These are phyloP conservation scores for Jaculus jaculus DNA, from an alignment of 2,113 vertebrate genomes.

Conservation along the genomic window DNA sequence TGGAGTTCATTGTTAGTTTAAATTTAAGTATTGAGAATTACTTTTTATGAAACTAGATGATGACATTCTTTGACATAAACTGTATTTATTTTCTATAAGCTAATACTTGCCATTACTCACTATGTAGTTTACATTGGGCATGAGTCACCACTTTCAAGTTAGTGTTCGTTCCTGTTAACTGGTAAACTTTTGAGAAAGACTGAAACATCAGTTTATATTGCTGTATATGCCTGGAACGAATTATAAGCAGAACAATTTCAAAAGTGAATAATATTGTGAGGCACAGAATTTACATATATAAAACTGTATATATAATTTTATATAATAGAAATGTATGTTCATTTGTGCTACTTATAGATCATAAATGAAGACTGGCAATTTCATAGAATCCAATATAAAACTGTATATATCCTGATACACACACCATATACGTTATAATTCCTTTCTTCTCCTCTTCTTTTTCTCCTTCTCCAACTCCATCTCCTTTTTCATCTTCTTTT, in stretches of 20 bases:
- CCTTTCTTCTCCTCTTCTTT: background rate
- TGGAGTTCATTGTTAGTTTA: background rate
- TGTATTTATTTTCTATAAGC: background rate
- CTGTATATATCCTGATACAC: background rate
- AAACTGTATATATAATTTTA: background rate
- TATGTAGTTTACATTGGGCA: background rate
- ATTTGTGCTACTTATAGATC: background rate
- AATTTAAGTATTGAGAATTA: background rate
- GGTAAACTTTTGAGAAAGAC: background rate
- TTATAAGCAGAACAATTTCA: background rate
- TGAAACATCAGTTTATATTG: background rate
- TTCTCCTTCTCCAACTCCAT: no score
- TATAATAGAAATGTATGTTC: background rate
- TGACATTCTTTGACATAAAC: background rate
- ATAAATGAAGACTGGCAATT: background rate
- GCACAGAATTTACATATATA: background rate
- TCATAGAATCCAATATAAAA: background rate
- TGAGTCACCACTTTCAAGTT: background rate
- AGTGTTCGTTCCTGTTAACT: background rate
- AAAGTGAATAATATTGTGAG: background rate
- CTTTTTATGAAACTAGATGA: background rate
- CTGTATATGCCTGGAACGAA: background rate
- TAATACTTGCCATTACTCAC: background rate
- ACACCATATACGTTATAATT: background rate
- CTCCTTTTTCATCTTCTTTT: background rate